A percentile compares a stretch with the other conserved stretches of the same genome.
phyloP scores from a whole-genome alignment of 2,888 invertebrate genomes.

The Polymixis flavicincta region DNA sequence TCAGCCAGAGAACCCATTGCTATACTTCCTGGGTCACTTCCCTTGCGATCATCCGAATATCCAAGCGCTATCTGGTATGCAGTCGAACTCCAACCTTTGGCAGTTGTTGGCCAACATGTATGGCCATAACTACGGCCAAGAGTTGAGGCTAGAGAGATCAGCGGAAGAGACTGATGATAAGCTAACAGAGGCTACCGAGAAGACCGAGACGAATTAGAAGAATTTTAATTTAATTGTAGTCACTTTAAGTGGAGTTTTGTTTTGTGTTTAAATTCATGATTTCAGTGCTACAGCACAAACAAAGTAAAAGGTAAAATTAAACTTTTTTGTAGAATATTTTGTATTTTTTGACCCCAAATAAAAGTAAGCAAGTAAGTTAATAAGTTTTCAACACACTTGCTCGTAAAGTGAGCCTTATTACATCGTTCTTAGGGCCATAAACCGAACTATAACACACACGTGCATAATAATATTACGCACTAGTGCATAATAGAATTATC shows the following conservation, averaged over 20 bases:
- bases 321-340: background rate
- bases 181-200: background rate
- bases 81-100: constrained; percentile 43
- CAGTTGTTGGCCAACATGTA: constrained; percentile 47
- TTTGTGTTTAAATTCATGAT: background rate
- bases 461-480: too few relatives aligned
- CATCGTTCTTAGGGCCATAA: too few relatives aligned
- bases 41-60: constrained; percentile 57
- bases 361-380: background rate
- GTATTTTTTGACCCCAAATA: background rate
- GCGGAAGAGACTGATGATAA: constrained; percentile 34
- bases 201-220: background rate
- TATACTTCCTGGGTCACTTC: constrained; percentile 58
- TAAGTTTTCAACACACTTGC: too few relatives aligned
- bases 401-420: too few relatives aligned
- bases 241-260: background rate
- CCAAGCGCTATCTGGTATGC: constrained; percentile 29
- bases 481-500: too few relatives aligned
- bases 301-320: background rate
- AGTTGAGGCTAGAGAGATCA: constrained; percentile 40
- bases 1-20: constrained; percentile 45
- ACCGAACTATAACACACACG: too few relatives aligned
- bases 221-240: background rate
- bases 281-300: background rate
- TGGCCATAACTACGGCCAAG: constrained; percentile 21